These are phyloP conservation scores for Cinclus cinclus DNA, from an alignment of 2,113 vertebrate species.

Conservation along the genomic window DNA sequence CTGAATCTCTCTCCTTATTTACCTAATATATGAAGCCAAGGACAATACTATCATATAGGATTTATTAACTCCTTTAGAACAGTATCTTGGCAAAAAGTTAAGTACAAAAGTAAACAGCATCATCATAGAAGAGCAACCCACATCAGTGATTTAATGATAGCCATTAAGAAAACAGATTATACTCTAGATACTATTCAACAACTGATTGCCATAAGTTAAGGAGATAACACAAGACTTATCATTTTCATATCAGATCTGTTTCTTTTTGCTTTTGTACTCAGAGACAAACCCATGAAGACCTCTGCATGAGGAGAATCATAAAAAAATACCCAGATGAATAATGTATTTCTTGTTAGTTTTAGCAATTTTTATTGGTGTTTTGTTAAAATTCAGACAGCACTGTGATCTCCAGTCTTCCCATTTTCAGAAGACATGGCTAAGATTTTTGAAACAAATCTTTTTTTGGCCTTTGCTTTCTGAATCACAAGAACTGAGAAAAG, in stretches of 20 bases:
- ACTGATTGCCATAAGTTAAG: not conserved
- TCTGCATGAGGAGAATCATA: not conserved
- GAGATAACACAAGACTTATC: not conserved
- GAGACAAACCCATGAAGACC: not conserved
- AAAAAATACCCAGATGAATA: not conserved
- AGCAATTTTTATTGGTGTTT: not conserved
- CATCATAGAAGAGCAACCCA: not conserved
- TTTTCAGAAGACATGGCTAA: not conserved
- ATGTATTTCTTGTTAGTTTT: not conserved
- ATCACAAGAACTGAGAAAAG: not conserved
- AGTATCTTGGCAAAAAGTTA: not conserved
- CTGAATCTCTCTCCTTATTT: not conserved
- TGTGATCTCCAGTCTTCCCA: not conserved
- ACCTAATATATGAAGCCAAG: not conserved
- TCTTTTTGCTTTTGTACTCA: not conserved
- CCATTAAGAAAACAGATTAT: not conserved
- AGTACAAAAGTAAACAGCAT: not conserved
- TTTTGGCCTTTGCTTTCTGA: not conserved
- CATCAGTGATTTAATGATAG: not conserved
- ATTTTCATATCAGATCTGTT: not conserved
- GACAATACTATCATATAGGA: not conserved
- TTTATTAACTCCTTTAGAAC: not conserved
- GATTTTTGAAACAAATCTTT: not conserved
- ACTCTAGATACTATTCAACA: not conserved
- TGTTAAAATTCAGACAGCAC: not conserved